phyloP scores from a whole-genome alignment of 2,797 vertebrate species.

The Sebastes aleutianus region DNA sequence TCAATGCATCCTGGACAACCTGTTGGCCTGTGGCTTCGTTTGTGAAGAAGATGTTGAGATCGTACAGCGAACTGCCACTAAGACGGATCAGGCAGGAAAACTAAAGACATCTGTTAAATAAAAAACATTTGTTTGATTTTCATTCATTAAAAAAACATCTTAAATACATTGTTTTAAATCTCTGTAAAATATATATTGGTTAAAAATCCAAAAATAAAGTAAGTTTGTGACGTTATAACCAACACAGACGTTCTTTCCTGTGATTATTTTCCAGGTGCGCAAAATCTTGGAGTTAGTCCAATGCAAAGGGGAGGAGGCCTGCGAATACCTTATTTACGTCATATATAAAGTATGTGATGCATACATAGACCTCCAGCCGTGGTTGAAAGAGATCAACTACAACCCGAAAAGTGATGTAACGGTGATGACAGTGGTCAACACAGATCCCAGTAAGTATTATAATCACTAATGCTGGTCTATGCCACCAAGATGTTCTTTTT shows the following conservation, averaged over 20 bases:
- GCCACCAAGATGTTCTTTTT: background rate
- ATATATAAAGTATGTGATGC: conserved; percentile 88
- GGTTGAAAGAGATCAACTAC: conserved; percentile 87
- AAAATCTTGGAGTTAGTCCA: conserved; percentile 92
- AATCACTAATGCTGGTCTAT: background rate
- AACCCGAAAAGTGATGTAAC: conserved; percentile 76
- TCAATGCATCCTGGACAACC: conserved; percentile 91
- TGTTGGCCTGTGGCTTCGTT: conserved; percentile 84
- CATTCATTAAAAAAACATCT: background rate
- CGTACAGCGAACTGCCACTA: conserved; percentile 82
- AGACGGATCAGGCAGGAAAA: conserved; percentile 86
- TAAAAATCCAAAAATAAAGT: background rate
- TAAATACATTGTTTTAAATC: background rate
- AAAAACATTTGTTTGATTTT: background rate
- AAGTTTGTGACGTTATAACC: background rate
- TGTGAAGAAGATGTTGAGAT: conserved; percentile 92
- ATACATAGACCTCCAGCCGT: conserved; percentile 89
- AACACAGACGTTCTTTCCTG: background rate
- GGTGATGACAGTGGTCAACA: conserved; percentile 86
- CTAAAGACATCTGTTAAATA: background rate
- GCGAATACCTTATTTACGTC: conserved; percentile 87
- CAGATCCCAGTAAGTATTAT: conserved; percentile 88
- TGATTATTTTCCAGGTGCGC: conserved; percentile 82
- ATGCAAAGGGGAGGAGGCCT: conserved; percentile 93
- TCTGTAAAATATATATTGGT: background rate